Base-by-base conservation (phyloP, 2,797 vertebrate species). In the Spinibarbus caldwelli region DNA sequence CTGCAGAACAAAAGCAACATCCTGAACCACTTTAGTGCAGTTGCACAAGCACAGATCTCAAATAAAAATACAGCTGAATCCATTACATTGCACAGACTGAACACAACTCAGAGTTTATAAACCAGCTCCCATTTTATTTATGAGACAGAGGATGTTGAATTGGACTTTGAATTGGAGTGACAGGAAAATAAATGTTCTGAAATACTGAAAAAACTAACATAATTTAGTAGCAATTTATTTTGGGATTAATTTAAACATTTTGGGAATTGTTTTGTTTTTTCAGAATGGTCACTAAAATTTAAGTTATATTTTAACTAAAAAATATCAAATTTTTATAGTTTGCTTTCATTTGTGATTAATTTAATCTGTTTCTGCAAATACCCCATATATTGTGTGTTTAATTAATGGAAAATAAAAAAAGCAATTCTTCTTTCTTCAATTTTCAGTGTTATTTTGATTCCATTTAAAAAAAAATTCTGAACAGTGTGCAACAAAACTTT, bases 1-100 rank as follows among this genome's bases (percentile, higher is more conserved):
- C 62, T 80, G 78, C 59, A 68, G 29, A 67, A 36, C 78, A 41
- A 41, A 71, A 43, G 38, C 41, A 71, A 43, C 38, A 71, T 71
- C 68, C 38, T 71, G 23, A 41, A 71, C 23, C 12, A 43, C 54
- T 77, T 38, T 19, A 45, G 17, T 52, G 45, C 7, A 11, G 29
- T 31, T 31, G 17, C 17, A 31, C 17, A 52, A 23, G 26, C 41
- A 29, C n/a, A 10, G 15, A 73, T 49, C n/a, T 45, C 15, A 47
- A 73, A 73, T 29, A 43, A 71, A n/a, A n/a, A 71, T 7, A 31
- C n/a, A 73, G 71, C n/a, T 73, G n/a, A 47, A 36, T 67, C 64
- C 3, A 36, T 67, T 36, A 34, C 66, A 21, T 68, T 38, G 17
- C 3, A 68, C 5, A 17, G 19, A 68, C 31, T 38, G 9, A 68